Base-by-base conservation (phyloP, 1,140 invertebrate genomes). In the Neodiprion pinetum region DNA sequence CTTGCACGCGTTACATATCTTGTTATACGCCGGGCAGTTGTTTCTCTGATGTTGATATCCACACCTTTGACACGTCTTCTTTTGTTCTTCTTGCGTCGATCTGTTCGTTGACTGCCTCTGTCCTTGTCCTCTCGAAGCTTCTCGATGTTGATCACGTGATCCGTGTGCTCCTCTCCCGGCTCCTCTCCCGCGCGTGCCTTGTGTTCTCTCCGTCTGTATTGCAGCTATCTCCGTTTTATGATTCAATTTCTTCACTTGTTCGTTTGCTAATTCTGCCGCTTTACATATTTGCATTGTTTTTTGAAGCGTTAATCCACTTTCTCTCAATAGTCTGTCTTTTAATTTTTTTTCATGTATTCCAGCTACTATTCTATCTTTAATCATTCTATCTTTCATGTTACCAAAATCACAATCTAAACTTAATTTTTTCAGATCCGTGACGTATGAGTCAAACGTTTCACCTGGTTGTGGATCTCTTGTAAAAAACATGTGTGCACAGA, bases 361-460 rank as follows among this genome's bases (percentile, higher is more conserved):
- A 47, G 85, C 78, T 0, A 87, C 80, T 9, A 88, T 81, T 67
- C 78, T 71, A 73, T 86, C 85, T 75, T 80, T 75, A 23, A 86
- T 72, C 17, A 87, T 73, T 69, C 84, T 77, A 21, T 85, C 81
- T 72, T 75, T 71, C 47, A 84, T 47, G 23, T 74, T 53, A 47
- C 79, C 80, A 76, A 81, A 87, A 10, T 79, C 75, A 78, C 84
- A 87, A 48, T 73, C 72, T 47, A 67, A 1, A 61, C 75, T 71
- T 10, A 84, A 65, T 73, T 83, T 83, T 48, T 76, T 80, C 61
- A 86, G 65, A 0, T 81, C 80, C 11, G 75, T 78, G 10, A 82
- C 65, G 74, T 77, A 84, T 49, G 61, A 12, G 67, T 85, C 83
- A 72, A 86, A 85, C 2, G 53, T 23, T 76, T 85, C 83, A 69